Conservation (phyloP, 2,797 vertebrate species). For the Micrastur ruficollis region DNA sequence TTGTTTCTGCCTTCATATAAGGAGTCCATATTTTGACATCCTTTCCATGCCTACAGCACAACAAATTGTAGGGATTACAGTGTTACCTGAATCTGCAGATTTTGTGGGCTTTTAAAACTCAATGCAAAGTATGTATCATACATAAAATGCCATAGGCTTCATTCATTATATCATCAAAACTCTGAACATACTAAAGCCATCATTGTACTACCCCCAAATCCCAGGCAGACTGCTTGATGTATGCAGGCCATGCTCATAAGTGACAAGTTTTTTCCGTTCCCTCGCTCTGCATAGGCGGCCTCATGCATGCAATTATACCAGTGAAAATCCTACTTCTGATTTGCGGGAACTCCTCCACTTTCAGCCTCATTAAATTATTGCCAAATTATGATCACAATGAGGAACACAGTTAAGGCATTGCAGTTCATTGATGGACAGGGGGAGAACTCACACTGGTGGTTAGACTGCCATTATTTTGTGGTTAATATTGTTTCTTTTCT, state of each 20-base stretch:
- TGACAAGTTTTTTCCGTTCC: not conserved
- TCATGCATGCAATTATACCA: not conserved
- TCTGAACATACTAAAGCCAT: not conserved
- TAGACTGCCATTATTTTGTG: constrained; percentile 31
- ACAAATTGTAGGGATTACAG: not conserved
- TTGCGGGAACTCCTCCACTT: constrained; percentile 28
- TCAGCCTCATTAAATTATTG: constrained; percentile 34
- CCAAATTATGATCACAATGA: not conserved
- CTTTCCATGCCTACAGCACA: not conserved
- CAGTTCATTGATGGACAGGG: not conserved
- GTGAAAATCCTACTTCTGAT: constrained; percentile 11
- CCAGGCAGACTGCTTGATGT: not conserved
- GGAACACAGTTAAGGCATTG: not conserved
- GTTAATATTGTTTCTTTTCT: constrained; percentile 38
- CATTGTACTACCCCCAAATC: not conserved
- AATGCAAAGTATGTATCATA: not conserved
- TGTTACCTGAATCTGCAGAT: not conserved
- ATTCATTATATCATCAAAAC: not conserved
- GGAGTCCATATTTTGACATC: not conserved
- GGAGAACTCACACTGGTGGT: not conserved
- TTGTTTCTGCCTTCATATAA: not conserved
- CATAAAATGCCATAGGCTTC: not conserved
- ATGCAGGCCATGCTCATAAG: not conserved
- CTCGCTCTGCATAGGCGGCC: not conserved
- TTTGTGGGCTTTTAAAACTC: not conserved